Evolutionary conservation across 2,113 vertebrate genomes (phyloP).

Genomic region (Shinisaurus crocodilurus): DNA sequence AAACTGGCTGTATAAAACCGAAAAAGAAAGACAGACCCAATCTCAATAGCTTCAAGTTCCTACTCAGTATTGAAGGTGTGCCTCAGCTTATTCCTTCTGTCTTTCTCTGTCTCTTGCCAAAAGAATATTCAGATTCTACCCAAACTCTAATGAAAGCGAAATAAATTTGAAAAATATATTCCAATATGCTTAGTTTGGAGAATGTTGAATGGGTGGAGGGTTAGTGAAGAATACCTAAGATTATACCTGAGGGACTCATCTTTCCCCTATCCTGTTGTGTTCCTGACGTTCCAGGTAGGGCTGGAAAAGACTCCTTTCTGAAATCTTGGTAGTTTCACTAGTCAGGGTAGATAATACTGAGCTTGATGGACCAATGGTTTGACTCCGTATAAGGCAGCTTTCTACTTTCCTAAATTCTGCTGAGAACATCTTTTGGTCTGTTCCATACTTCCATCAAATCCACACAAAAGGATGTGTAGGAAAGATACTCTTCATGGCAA

Average conservation of each 20-base stretch:
- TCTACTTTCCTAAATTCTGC: not conserved
- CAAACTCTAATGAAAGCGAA: not conserved
- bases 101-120: not conserved
- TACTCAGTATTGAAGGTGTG: not conserved
- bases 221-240: not conserved
- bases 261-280: not conserved
- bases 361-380: not conserved
- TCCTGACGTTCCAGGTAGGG: not conserved
- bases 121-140: not conserved
- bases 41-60: not conserved
- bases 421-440: not conserved
- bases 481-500: not conserved
- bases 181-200: not conserved
- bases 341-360: not conserved
- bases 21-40: not conserved
- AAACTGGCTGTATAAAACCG: not conserved
- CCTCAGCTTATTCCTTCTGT: not conserved
- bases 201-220: not conserved
- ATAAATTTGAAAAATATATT: not conserved
- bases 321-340: not conserved
- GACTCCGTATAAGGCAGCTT: not conserved
- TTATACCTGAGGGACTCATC: not conserved
- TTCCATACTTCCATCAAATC: too few relatives aligned
- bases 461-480: not conserved
- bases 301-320: not conserved